Conservation (phyloP, 2,113 vertebrate species). For the Saguinus midas region DNA sequence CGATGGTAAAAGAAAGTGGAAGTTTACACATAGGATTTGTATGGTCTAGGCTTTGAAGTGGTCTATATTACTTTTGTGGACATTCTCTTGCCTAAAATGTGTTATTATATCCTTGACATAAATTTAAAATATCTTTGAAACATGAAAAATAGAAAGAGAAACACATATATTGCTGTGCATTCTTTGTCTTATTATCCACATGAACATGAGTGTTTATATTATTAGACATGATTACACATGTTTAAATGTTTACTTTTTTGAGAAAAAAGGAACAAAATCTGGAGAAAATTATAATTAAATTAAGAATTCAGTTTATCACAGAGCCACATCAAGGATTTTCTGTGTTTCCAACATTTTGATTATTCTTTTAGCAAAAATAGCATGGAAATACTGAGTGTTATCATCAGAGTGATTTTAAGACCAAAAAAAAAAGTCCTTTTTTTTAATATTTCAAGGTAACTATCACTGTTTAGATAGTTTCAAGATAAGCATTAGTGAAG, state of each 20-base stretch:
- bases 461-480: background rate
- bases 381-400: background rate
- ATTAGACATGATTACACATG: background rate
- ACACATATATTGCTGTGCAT: background rate
- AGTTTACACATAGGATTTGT: background rate
- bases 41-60: background rate
- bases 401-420: background rate
- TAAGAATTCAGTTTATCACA: background rate
- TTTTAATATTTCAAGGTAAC: background rate
- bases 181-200: background rate
- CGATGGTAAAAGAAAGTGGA: background rate
- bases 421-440: background rate
- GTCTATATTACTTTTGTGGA: background rate
- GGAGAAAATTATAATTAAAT: background rate
- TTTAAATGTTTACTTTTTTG: background rate
- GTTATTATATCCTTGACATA: background rate
- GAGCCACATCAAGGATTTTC: background rate
- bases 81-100: background rate
- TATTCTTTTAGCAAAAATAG: background rate
- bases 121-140: background rate
- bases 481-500: background rate
- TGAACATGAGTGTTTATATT: background rate
- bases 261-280: background rate
- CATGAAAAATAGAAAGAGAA: background rate
- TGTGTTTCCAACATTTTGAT: background rate